Base-by-base conservation (phyloP, 1,140 invertebrate species). In the Yoshiicerus persimilis region DNA sequence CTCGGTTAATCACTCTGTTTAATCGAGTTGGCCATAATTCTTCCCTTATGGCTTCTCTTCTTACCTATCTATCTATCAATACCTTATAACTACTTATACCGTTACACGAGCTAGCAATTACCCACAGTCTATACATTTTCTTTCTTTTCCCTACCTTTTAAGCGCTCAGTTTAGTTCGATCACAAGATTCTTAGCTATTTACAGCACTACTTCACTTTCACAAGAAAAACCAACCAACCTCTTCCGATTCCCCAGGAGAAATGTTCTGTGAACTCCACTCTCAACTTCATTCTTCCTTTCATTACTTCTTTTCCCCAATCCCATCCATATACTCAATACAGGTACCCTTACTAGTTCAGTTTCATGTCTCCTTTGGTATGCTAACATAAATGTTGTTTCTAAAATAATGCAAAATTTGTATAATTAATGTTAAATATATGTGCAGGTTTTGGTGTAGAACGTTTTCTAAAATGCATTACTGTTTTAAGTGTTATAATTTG, bases 11-110 rank as follows among this genome's bases (percentile, higher is more conserved):
- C 89, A 88, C 89, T 89, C 62, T 66, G 41, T 89, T 89, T 89
- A 89, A 89, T 89, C 87, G 89, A 86, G 75, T 88, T 88, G 27
- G n/a, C 84, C 84, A 89, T 89, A 89, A 89, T 62, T 89, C 89
- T 88, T 88, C 87, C 36, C 87, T 88, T 88, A 88, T 88, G 80
- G 87, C 87, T 88, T 70, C 87, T 84, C 25, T 36, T 25, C 85
- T 34, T 86, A 66, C 56, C 30, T 66, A 84, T 64, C 64, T 66
- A 84, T 64, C 64, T 86, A 86, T 86, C 86, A 77, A 86, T 86
- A 77, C 34, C 75, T 80, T 80, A 80, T 32, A 80, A 30, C 20
- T 34, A 80, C 30, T 36, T 16, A 25, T 30, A 70, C 20, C 23
- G n/a, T n/a, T 56, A 56, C 13, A 56, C 47, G 20, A 56, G 13